Conservation (phyloP, 2,113 vertebrate species). For the Hippoglossus stenolepis region DNA sequence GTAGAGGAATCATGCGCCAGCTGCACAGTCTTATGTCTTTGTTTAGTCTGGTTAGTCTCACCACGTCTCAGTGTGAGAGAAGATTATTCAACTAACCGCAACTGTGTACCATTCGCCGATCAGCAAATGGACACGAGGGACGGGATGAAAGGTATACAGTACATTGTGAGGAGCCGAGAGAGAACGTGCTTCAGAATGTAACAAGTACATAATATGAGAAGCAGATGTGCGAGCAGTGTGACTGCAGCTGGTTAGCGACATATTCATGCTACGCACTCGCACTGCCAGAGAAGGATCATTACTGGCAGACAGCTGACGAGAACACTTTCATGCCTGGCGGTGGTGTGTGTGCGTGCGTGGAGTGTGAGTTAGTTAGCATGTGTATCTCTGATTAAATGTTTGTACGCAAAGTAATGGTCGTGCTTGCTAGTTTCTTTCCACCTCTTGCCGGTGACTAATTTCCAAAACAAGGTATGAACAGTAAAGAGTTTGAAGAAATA, state of each 20-base stretch:
- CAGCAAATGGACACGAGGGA: conserved; percentile 42
- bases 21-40: conserved; percentile 37
- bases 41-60: conserved; percentile 54
- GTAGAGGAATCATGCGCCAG: conserved; percentile 25
- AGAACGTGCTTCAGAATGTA: conserved; percentile 75
- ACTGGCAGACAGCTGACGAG: conserved; percentile 69
- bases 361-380: conserved; percentile 21
- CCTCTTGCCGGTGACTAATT: conserved; percentile 54
- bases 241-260: conserved; percentile 81
- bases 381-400: conserved; percentile 51
- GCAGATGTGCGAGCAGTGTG: conserved; percentile 80
- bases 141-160: conserved; percentile 62
- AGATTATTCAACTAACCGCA: conserved; percentile 32
- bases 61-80: conserved; percentile 16
- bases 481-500: conserved; percentile 35
- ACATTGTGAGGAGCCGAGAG: conserved; percentile 50
- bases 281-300: conserved; percentile 73
- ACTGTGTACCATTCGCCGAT: conserved; percentile 36
- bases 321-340: conserved; percentile 60
- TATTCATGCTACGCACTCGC: conserved; percentile 67
- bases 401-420: conserved; percentile 13
- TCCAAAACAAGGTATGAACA: conserved; percentile 51
- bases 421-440: conserved; percentile 43
- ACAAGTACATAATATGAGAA: conserved; percentile 84
- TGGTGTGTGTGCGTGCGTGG: conserved; percentile 21